Evolutionary conservation across 2,888 invertebrate species (phyloP).

Genomic region (Holacanthella duospinosa): DNA sequence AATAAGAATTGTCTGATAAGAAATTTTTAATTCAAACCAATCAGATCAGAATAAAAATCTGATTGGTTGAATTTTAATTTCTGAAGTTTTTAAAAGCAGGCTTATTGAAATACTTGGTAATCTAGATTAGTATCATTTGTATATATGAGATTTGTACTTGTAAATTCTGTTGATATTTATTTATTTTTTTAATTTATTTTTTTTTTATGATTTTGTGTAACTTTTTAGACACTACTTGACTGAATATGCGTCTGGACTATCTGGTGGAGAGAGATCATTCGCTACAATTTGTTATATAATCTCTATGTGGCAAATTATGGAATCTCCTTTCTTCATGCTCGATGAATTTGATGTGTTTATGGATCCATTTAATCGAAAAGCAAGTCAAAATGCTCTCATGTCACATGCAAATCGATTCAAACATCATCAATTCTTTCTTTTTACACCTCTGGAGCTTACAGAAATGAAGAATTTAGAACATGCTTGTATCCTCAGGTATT

Average conservation of each 20-base stretch:
- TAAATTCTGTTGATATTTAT: too few species aligned
- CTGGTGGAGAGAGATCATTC: constrained; percentile 92
- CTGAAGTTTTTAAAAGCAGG: too few species aligned
- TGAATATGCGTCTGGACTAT: constrained; percentile 46
- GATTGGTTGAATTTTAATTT: too few species aligned
- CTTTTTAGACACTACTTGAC: constrained; percentile 11
- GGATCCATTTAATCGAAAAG: constrained; percentile 73
- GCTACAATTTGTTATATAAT: constrained; percentile 89
- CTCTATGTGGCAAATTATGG: constrained; percentile 83
- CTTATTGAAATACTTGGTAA: too few species aligned
- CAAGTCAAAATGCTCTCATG: constrained; percentile 66
- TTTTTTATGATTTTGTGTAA: background rate
- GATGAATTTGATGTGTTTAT: constrained; percentile 98
- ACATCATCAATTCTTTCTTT: constrained; percentile 71
- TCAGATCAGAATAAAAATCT: too few species aligned
- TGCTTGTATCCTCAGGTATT: constrained; percentile 11
- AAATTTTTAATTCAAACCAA: too few species aligned
- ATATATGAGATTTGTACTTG: too few species aligned
- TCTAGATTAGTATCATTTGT: too few species aligned
- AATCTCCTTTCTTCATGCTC: constrained; percentile 82
- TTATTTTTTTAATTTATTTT: too few species aligned
- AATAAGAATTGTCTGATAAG: background rate
- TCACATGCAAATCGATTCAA: constrained; percentile 59
- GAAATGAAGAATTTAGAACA: constrained; percentile 43
- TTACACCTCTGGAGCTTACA: constrained; percentile 56